Percentiles rank a stretch among this genome's conserved stretches.
Evolutionary conservation across 2,797 vertebrate genomes (phyloP).

Genomic region (Pogonophryne albipinna): DNA sequence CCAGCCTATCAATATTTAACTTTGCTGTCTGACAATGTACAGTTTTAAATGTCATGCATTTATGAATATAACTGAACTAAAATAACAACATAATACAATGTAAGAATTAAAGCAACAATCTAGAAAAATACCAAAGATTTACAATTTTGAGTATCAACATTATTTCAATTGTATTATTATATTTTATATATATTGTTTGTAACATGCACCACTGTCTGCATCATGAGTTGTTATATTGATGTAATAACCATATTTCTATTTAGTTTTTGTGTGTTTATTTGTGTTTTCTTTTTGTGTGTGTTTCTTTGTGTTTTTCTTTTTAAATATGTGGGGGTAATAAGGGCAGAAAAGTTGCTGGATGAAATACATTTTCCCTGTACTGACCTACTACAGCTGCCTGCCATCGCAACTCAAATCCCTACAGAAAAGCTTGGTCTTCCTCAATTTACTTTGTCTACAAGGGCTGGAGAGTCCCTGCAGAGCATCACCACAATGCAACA

Average conservation of each 20-base stretch:
- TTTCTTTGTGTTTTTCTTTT: slow-evolving; percentile 32
- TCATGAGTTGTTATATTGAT: background rate
- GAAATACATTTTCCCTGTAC: slow-evolving; percentile 86
- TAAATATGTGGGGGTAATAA: slow-evolving; percentile 81
- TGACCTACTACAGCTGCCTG: slow-evolving; percentile 49
- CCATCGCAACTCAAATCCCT: slow-evolving; percentile 79
- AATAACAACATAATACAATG: background rate
- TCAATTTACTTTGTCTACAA: slow-evolving; percentile 91
- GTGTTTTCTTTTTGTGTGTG: background rate
- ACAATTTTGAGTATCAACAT: background rate
- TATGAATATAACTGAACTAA: background rate
- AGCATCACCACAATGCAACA: slow-evolving; percentile 51
- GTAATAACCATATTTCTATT: background rate
- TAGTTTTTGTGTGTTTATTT: background rate
- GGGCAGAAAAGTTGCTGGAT: slow-evolving; percentile 80
- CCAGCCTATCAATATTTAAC: background rate
- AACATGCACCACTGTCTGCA: background rate
- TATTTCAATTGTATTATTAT: background rate
- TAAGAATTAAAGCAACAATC: background rate
- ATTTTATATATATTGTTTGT: background rate
- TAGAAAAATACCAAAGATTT: background rate
- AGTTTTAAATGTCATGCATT: slow-evolving; percentile 1
- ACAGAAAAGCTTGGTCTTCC: slow-evolving; percentile 80
- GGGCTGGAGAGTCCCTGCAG: slow-evolving; percentile 82
- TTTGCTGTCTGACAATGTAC: background rate